Evolutionary conservation across 2,797 vertebrate genomes (phyloP).

Genomic region (Sebastes elongatus): DNA sequence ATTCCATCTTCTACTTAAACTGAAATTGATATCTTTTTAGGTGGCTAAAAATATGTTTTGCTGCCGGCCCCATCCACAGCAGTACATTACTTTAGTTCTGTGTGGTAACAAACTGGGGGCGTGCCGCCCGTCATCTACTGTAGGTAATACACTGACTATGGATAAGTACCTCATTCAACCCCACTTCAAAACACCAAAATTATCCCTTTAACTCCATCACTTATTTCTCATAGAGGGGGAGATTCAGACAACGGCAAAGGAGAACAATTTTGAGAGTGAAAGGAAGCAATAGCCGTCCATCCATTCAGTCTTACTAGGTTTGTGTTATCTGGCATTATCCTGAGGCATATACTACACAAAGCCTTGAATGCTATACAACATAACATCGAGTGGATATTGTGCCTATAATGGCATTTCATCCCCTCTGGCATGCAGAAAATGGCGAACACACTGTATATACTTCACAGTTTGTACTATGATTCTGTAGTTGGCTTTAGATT

Average conservation of each 20-base stretch:
- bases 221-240: neutral
- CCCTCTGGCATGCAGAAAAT: neutral
- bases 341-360: neutral
- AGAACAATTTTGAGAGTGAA: slow-evolving; percentile 9
- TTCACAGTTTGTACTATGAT: slow-evolving; percentile 1
- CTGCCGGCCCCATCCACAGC: too few species aligned
- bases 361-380: slow-evolving; percentile 10
- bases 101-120: too few species aligned
- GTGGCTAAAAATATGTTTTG: too few species aligned
- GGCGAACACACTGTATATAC: neutral
- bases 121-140: too few species aligned
- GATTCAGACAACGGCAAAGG: neutral
- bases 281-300: neutral
- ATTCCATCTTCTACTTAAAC: too few species aligned
- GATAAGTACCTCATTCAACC: too few species aligned
- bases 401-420: neutral
- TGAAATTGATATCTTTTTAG: too few species aligned
- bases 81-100: too few species aligned
- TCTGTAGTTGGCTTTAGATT: slow-evolving; percentile 13
- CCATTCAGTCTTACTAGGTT: neutral
- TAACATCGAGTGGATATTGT: neutral
- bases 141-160: too few species aligned
- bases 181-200: too few species aligned
- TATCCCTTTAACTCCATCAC: neutral
- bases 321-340: slow-evolving; percentile 8